Conservation (phyloP, 2,888 invertebrate species). For the Xestia sexstrigata region DNA sequence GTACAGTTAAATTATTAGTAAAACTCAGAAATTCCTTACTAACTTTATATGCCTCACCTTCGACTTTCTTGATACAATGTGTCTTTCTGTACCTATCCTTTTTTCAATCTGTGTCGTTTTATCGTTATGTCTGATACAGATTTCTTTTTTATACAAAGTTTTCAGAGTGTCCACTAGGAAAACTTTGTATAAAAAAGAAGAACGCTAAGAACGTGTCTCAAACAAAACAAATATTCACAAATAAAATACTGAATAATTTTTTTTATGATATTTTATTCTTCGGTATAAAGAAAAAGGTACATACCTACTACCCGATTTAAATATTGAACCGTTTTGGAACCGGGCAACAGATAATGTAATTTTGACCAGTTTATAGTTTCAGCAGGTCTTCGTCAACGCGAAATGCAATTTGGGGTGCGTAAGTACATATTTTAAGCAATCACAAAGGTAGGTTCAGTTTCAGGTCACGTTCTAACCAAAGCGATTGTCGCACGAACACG, state of each 20-base stretch:
- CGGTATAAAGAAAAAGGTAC: conserved; percentile 36
- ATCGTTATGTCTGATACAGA: conserved; percentile 17
- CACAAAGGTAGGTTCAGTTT: background rate
- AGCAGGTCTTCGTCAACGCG: background rate
- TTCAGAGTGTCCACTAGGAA: no score
- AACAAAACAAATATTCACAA: conserved; percentile 1
- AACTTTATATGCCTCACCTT: background rate
- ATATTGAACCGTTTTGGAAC: conserved; percentile 10
- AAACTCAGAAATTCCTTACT: conserved; percentile 9
- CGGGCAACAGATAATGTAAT: background rate
- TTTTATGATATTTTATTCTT: conserved; percentile 27
- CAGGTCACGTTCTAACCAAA: background rate
- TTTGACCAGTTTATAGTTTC: background rate
- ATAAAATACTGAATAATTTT: conserved; percentile 11
- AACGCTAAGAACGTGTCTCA: background rate
- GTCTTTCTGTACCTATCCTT: background rate
- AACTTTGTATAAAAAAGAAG: no score
- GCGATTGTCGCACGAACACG: background rate
- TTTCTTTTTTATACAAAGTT: conserved; percentile 2
- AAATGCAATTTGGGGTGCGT: background rate
- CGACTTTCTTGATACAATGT: background rate
- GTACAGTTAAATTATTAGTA: background rate
- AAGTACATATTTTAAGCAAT: background rate
- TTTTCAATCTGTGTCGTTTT: conserved; percentile 9
- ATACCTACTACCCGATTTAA: conserved; percentile 13